Evolutionary conservation across 2,113 vertebrate species (phyloP).

Genomic region (rat (Rattus norvegicus)): GRCr8 NC_086038.1:39694501-39695000

Average conservation of each 20-base stretch:
- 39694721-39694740: neutral
- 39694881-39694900: neutral
- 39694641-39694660: neutral
- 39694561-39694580: neutral
- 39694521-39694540: neutral
- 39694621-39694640: neutral
- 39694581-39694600: slow-evolving; percentile 2
- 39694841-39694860: neutral
- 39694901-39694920: neutral
- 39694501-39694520: neutral
- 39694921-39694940: neutral
- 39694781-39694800: neutral
- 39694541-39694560: neutral
- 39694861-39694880: neutral
- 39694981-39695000: rapidly evolving
- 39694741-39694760: neutral
- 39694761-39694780: neutral
- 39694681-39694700: neutral
- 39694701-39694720: neutral
- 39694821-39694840: neutral
- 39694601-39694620: neutral
- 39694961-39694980: no score
- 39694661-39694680: neutral
- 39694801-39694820: neutral
- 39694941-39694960: neutral